Base-by-base conservation (phyloP, 2,888 invertebrate species). In the Metalampra italica region DNA sequence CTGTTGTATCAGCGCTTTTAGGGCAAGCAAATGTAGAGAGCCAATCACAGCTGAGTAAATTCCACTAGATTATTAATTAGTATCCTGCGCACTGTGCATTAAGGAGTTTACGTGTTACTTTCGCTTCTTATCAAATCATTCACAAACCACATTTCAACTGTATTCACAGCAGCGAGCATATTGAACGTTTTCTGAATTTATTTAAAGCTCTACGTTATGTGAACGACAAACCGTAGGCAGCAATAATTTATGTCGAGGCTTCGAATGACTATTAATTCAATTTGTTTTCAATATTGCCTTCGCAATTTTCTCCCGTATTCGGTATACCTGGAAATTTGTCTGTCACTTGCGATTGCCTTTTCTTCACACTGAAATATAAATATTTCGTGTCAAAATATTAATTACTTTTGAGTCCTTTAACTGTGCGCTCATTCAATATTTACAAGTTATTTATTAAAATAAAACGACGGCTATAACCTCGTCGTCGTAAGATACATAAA, bases 281-380 rank as follows among this genome's bases (percentile, higher is more conserved):
- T 75, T 73, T 71, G 68, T 74, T 73, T 76, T 73, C 62, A 71
- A 68, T 72, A 71, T 68, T 64, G 56, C 57, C 51, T 49, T 57
- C 56, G 64, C 61, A 66, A 80, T 76, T 82, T 82, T 82, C 76
- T 69, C 80, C 68, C 62, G 66, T 64, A 74, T 74, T 74, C 60
- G 64, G 66, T 55, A 62, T 34, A 60, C 56, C 54, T 65, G 61
- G 46, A 64, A 64, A 57, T 59, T 58, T 55, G 49, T 46, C 51
- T 51, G 50, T 50, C 51, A 55, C 54, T 59, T 50, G 59, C 47
- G 59, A 50, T 54, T 54, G 46, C 43, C 53, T 39, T 40, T 48
- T 49, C 38, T 40, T 54, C 13, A 38, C 41, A 47, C 49, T 43
- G 12, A 39, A 22, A 30, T 39, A 45, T 45, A 39, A 14, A 45